Conservation (phyloP, 2,797 vertebrate genomes). For the Halcyon chelicuti region DNA sequence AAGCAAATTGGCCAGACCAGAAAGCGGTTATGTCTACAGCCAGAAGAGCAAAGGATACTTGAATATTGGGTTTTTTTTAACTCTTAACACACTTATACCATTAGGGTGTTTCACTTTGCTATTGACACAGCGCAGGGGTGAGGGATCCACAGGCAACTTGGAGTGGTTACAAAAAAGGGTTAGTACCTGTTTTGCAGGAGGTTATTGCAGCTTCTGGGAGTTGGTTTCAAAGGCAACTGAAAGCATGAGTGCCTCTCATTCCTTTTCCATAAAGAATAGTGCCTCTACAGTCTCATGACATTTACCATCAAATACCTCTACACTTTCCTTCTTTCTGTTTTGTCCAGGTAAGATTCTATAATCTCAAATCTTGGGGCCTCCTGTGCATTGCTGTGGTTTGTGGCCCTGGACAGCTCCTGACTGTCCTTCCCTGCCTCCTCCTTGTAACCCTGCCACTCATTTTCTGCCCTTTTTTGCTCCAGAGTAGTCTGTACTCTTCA, state of each 20-base stretch:
- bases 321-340: neutral
- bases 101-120: neutral
- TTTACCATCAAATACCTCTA: constrained; percentile 24
- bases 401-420: neutral
- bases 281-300: neutral
- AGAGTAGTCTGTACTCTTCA: neutral
- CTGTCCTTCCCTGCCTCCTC: neutral
- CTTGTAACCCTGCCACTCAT: neutral
- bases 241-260: neutral
- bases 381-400: accelerated
- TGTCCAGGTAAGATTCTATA: constrained; percentile 26
- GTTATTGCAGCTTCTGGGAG: neutral
- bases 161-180: neutral
- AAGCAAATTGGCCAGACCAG: neutral
- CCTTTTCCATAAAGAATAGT: neutral
- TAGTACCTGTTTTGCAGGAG: constrained; percentile 17
- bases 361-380: neutral
- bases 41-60: neutral
- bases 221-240: constrained; percentile 14
- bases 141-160: neutral
- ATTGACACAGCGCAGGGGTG: neutral
- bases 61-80: neutral
- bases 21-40: neutral
- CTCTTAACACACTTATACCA: accelerated
- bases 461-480: neutral